phyloP scores from a whole-genome alignment of 2,797 vertebrate genomes.

The Avahi laniger region DNA sequence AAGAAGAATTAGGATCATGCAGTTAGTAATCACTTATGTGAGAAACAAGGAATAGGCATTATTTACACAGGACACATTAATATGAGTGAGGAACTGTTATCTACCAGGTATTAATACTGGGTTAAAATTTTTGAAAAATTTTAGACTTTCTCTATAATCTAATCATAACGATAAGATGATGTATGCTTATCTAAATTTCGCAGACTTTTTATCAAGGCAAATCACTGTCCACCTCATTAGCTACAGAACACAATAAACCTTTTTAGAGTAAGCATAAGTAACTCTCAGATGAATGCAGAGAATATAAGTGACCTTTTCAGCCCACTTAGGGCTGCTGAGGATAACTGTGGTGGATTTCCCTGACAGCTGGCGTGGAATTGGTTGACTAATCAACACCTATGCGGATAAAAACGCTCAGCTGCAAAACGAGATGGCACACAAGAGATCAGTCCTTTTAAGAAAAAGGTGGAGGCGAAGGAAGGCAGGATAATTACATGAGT shows the following conservation, averaged over 20 bases:
- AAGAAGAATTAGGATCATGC: slow-evolving; percentile 52
- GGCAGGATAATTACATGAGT: slow-evolving; percentile 92
- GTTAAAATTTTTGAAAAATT: not conserved
- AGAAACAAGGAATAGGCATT: slow-evolving; percentile 36
- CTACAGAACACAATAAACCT: not conserved
- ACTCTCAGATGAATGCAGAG: not conserved
- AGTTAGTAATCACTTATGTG: slow-evolving; percentile 29
- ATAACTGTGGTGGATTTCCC: not conserved
- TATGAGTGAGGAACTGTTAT: not conserved
- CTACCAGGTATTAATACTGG: not conserved
- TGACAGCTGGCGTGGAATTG: not conserved
- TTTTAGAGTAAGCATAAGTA: slow-evolving; percentile 11
- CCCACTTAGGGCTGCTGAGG: not conserved
- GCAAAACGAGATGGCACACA: slow-evolving; percentile 66
- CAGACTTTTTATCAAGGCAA: slow-evolving; percentile 38
- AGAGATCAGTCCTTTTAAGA: slow-evolving; percentile 51
- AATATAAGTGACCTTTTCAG: not conserved
- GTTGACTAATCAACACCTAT: slow-evolving; percentile 13
- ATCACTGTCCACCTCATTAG: not conserved
- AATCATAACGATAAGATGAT: not conserved
- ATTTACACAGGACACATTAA: not conserved
- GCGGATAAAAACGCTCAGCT: slow-evolving; percentile 51
- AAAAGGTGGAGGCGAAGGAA: slow-evolving; percentile 76
- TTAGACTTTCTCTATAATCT: not conserved
- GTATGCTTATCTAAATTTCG: slow-evolving; percentile 8